Evolutionary conservation across 2,888 invertebrate species (phyloP), one percentile per base, ranked within the genome.

Genomic region (Sicus ferrugineus): DNA sequence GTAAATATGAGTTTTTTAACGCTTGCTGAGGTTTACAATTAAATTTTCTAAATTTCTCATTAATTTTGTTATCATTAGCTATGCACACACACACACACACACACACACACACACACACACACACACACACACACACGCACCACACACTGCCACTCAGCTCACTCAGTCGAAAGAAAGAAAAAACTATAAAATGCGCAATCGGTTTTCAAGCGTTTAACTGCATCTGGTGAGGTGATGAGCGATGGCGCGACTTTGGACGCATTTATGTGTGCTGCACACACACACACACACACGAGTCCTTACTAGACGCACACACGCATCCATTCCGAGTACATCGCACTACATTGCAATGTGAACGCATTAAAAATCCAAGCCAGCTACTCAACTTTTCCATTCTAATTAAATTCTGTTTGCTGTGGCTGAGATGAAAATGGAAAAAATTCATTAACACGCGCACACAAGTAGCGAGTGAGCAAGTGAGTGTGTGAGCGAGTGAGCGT

Each of bases 361-460:
- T 7, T 7, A 34, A 34, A 34, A 11, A 34, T 7, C 34, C 5
- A 34, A 34, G 11, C 34, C 34, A 34, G 11, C 34, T 11, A 11
- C 34, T 34, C 34, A 34, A 34, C 34, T 34, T 34, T 34, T 42
- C n/a, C 42, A 42, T 42, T 3, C 42, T 42, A 42, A 42, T 42
- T 42, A 42, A 42, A 42, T 42, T 42, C 42, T 42, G 42, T n/a
- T n/a, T n/a, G n/a, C n/a, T n/a, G n/a, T n/a, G n/a, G 42, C 42
- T 42, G 16, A 42, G 42, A n/a, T 9, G 3, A n/a, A 42, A 9
- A 14, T 9, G 16, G 5, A 42, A 42, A 42, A 42, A 11, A 16
- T 42, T 42, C 5, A 42, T 42, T 42, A 9, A 5, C n/a, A 30
- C 14, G 2, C n/a, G 28, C n/a, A n/a, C n/a, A n/a, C n/a, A n/a